Percentiles rank a stretch among this genome's conserved stretches.
Evolutionary conservation across 1,140 invertebrate genomes (phyloP).

Genomic region (Hylaeus volcanicus): DNA sequence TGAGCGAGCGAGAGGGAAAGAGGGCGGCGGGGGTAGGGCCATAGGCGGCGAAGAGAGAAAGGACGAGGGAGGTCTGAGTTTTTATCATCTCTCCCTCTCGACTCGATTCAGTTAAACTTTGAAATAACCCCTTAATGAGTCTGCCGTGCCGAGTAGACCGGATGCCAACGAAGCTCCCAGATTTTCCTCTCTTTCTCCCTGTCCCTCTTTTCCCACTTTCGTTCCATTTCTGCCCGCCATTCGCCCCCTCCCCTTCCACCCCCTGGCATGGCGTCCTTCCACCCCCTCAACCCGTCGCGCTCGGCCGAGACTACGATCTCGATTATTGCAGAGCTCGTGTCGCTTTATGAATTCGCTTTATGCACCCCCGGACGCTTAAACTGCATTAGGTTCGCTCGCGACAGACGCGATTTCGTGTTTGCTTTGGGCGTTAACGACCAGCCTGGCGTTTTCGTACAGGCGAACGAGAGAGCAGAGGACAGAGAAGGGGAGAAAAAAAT

Average conservation of each 20-base stretch:
- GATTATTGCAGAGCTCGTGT: constrained; percentile 69
- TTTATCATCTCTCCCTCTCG: constrained; percentile 68
- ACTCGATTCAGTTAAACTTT: constrained; percentile 75
- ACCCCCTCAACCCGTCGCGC: constrained; percentile 10
- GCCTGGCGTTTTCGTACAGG: constrained; percentile 38
- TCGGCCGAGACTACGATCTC: constrained; percentile 59
- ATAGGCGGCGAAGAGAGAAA: constrained; percentile 22
- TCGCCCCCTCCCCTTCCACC: background rate
- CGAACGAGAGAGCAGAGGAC: background rate
- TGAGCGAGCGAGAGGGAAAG: background rate
- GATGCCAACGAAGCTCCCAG: constrained; percentile 67
- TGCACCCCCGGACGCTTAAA: constrained; percentile 58
- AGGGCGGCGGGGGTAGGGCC: background rate
- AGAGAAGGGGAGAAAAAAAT: background rate
- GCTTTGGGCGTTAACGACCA: constrained; percentile 49
- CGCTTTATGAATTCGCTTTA: constrained; percentile 68
- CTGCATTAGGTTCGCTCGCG: constrained; percentile 57
- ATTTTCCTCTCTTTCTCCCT: constrained; percentile 67
- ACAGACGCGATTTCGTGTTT: constrained; percentile 41
- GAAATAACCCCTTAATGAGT: constrained; percentile 77
- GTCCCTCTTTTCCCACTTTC: constrained; percentile 47
- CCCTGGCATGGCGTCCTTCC: too few relatives aligned
- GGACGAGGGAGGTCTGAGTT: constrained; percentile 52
- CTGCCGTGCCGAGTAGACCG: constrained; percentile 69
- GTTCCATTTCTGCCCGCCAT: constrained; percentile 25